Evolutionary conservation across 2,888 invertebrate species (phyloP).

Genomic region (Pterostichus niger): DNA sequence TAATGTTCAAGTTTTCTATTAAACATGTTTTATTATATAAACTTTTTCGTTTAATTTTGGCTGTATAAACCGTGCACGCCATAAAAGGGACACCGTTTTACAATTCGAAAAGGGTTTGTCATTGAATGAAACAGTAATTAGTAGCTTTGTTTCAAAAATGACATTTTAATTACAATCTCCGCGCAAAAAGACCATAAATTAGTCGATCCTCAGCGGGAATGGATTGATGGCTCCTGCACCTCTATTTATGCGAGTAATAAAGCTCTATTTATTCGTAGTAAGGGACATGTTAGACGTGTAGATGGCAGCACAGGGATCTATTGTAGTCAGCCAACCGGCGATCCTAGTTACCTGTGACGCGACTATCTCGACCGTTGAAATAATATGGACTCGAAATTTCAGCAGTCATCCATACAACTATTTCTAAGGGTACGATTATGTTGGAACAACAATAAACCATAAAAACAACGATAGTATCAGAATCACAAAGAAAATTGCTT

Average conservation of each 20-base stretch:
- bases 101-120: conserved; percentile 24
- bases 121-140: conserved; percentile 42
- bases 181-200: conserved; percentile 52
- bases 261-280: conserved; percentile 70
- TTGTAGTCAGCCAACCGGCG: conserved; percentile 67
- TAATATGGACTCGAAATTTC: conserved; percentile 5
- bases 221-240: conserved; percentile 69
- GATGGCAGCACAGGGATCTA: conserved; percentile 70
- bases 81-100: background rate
- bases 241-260: conserved; percentile 71
- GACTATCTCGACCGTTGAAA: conserved; percentile 9
- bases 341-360: conserved; percentile 47
- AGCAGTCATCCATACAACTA: background rate
- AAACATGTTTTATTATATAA: background rate
- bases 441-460: too few species aligned
- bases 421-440: background rate
- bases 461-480: too few species aligned
- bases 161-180: conserved; percentile 43
- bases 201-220: conserved; percentile 67
- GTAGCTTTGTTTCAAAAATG: conserved; percentile 57
- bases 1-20: too few species aligned
- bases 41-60: conserved; percentile 3
- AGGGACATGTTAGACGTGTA: conserved; percentile 70
- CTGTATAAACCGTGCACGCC: background rate
- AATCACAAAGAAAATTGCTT: too few species aligned